Conservation (phyloP, 2,113 vertebrate genomes). For the Anoplopoma fimbria region DNA sequence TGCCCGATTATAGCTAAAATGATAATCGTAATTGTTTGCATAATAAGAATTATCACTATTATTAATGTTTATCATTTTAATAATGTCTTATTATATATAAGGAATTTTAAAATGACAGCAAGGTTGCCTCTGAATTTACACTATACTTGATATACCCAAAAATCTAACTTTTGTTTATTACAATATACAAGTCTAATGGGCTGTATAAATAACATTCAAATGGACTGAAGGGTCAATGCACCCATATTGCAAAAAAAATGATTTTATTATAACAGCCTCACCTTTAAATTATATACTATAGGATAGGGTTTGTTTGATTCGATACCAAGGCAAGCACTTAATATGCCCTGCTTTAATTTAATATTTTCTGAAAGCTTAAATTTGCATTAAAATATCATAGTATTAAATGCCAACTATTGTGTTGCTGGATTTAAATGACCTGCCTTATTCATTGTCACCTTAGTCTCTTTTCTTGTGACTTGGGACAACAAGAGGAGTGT, state of each 20-base stretch:
- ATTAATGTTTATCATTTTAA: neutral
- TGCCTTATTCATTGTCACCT: conserved; percentile 40
- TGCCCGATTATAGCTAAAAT: conserved; percentile 12
- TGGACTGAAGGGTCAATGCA: neutral
- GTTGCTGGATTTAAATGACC: conserved; percentile 24
- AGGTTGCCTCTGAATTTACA: neutral
- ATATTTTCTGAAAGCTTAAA: neutral
- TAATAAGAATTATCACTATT: conserved; percentile 13
- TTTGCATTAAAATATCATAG: neutral
- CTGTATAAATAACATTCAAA: neutral
- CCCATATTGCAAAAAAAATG: too few relatives aligned
- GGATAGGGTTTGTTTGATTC: too few relatives aligned
- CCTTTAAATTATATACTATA: too few relatives aligned
- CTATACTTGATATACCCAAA: neutral
- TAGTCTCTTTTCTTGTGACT: conserved; percentile 31
- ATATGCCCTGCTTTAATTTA: too few relatives aligned
- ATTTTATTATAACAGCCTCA: too few relatives aligned
- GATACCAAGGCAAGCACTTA: too few relatives aligned
- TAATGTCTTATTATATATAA: neutral
- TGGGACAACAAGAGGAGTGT: conserved; percentile 50
- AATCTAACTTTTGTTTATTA: neutral
- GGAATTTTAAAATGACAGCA: conserved; percentile 1
- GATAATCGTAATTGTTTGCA: conserved; percentile 2
- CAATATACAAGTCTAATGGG: neutral
- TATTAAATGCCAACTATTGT: conserved; percentile 24